Evolutionary conservation across 2,113 vertebrate species (phyloP).

Genomic region (Saguinus imperator): DNA sequence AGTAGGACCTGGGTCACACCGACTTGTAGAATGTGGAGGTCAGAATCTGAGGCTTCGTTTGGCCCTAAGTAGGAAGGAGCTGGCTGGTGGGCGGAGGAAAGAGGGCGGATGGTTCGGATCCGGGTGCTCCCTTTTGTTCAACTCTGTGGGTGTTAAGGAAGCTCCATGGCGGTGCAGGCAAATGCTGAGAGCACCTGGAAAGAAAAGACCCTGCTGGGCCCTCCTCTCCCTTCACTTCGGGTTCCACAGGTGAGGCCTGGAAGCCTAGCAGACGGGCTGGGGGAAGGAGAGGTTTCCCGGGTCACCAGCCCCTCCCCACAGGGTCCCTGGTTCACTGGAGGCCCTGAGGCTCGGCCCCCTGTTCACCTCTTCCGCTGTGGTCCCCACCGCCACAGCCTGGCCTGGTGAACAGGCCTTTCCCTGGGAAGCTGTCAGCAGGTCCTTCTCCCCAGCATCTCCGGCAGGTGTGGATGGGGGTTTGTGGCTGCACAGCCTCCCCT

Average conservation of each 20-base stretch:
- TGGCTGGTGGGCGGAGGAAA: not conserved
- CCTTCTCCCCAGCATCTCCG: not conserved
- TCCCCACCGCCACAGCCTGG: not conserved
- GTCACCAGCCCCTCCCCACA: not conserved
- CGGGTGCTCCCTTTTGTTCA: rapidly evolving
- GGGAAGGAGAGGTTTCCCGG: too few species aligned
- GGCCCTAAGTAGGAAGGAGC: not conserved
- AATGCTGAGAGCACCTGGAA: not conserved
- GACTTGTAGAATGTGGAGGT: not conserved
- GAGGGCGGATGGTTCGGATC: not conserved
- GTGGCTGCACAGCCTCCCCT: not conserved
- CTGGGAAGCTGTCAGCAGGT: too few species aligned
- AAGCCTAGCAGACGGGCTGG: not conserved
- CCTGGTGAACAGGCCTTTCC: not conserved
- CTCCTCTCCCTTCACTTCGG: not conserved
- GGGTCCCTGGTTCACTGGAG: not conserved
- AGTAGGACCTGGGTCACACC: not conserved
- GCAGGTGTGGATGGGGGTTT: not conserved
- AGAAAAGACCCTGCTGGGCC: rapidly evolving
- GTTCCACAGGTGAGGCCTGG: not conserved
- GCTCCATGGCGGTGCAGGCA: not conserved
- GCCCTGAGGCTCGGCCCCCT: not conserved
- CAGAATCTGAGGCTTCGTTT: not conserved
- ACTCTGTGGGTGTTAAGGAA: not conserved
- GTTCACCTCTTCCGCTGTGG: not conserved